Conservation (phyloP, 1,140 invertebrate species). For the Temnothorax nylanderi region DNA sequence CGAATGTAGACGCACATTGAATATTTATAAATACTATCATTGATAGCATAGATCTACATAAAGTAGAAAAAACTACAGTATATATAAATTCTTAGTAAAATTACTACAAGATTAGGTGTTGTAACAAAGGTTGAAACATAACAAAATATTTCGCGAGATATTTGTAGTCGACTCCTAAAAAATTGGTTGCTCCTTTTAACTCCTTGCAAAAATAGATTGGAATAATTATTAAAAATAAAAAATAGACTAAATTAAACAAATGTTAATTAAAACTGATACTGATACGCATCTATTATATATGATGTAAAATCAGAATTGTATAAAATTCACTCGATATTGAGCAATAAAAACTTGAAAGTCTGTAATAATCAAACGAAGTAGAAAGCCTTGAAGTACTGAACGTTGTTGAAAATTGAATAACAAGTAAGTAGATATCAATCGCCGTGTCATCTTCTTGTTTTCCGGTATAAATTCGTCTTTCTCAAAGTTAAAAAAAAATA, state of each 20-base stretch:
- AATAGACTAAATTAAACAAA: background rate
- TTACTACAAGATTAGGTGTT: background rate
- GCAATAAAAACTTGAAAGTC: background rate
- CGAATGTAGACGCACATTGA: slow-evolving; percentile 60
- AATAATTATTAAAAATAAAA: background rate
- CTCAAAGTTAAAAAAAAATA: background rate
- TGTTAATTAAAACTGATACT: background rate
- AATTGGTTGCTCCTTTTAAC: too few species aligned
- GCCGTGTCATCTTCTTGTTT: background rate
- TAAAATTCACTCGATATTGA: background rate
- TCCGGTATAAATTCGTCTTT: background rate
- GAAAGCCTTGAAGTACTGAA: background rate
- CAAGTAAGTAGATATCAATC: background rate
- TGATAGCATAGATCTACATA: slow-evolving; percentile 50
- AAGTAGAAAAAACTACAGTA: background rate
- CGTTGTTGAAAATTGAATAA: background rate
- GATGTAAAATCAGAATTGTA: background rate
- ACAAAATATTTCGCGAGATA: background rate
- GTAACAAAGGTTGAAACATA: background rate
- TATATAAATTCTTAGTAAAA: background rate
- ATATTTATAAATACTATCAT: slow-evolving; percentile 72
- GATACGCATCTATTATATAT: background rate
- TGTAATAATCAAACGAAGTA: background rate
- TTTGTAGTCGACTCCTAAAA: background rate
- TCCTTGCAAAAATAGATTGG: background rate